Base-by-base conservation (phyloP, 2,113 vertebrate species). In the Corapipo altera region DNA sequence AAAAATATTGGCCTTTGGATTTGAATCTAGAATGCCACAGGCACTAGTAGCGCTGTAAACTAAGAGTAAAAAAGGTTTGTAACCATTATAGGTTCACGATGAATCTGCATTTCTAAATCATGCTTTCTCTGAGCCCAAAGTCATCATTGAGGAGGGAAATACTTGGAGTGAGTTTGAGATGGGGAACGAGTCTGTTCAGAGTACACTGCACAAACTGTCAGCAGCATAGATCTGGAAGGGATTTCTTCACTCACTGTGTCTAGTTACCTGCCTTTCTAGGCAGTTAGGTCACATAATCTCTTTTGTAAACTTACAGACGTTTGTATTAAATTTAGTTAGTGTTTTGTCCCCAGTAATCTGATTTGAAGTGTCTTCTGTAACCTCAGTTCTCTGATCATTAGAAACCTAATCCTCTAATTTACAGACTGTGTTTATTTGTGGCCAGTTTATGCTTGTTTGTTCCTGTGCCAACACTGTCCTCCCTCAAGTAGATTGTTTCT, bases 321-420 rank as follows among this genome's bases (percentile, higher is more conserved):
- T 95, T 94, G 39, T 88, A 81, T 93, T 93, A 88, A 88, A 64
- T 93, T 70, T 59, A 75, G 78, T 51, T 88, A 28, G 59, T 64
- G 26, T 89, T 96, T 95, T 92, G 88, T 75, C 43, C 86, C 64
- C 55, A 59, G 51, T 93, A 93, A 77, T 95, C 86, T 95, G 83
- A 92, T 95, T 95, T 91, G 72, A 81, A 94, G 33, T 43, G 61
- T 86, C 79, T 89, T 94, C 80, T 8, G 4, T 92, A 93, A 81
- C 94, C 91, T 93, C 61, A 55, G 72, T 91, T 88, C 86, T 87
- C 69, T 93, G 72, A 93, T 97, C 86, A 84, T 97, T 96, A 95
- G 94, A 89, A 91, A 81, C 61, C 20, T 96, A 95, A 97, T 96
- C 95, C 95, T 93, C 89, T 95, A 12, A 95, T 95, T 93, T 84